Conservation (phyloP, 2,113 vertebrate species). For the Sinocyclocheilus anophthalmus region DNA sequence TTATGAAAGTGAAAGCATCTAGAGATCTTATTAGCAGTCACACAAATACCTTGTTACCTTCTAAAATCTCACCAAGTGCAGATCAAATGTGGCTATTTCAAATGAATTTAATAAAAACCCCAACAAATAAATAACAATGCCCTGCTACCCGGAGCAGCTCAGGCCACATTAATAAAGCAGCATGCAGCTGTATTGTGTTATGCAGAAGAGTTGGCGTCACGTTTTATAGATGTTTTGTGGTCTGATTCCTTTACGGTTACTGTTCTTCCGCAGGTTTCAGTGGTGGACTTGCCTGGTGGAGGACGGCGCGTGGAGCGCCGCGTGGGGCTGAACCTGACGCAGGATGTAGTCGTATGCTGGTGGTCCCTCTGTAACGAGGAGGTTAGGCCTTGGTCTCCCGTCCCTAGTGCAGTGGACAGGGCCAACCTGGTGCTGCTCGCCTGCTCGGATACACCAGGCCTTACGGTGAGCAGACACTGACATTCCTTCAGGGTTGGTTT, state of each 20-base stretch:
- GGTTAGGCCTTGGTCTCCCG: constrained; percentile 86
- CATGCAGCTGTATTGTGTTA: constrained; percentile 4
- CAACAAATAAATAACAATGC: constrained; percentile 1
- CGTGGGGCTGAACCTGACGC: constrained; percentile 78
- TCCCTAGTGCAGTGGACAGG: constrained; percentile 78
- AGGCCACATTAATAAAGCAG: neutral
- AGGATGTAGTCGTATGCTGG: constrained; percentile 90
- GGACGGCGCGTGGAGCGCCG: constrained; percentile 73
- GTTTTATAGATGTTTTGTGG: constrained; percentile 25
- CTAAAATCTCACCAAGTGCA: constrained; percentile 17
- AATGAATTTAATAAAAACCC: neutral
- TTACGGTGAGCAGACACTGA: constrained; percentile 80
- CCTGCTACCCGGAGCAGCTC: neutral
- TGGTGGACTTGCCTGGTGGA: constrained; percentile 78
- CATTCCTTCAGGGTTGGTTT: constrained; percentile 11
- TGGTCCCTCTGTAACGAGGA: constrained; percentile 81
- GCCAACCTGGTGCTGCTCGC: constrained; percentile 86
- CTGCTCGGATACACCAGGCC: constrained; percentile 77
- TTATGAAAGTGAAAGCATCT: constrained; percentile 40
- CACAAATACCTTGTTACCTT: constrained; percentile 4
- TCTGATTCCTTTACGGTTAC: neutral
- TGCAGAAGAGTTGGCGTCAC: neutral
- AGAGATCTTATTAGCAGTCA: constrained; percentile 52
- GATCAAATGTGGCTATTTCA: constrained; percentile 36
- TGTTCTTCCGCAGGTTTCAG: constrained; percentile 76